A percentile compares a stretch with the other conserved stretches of the same genome.
Evolutionary conservation across 2,113 vertebrate genomes (phyloP).

Genomic region (Phyllostomus hastatus): DNA sequence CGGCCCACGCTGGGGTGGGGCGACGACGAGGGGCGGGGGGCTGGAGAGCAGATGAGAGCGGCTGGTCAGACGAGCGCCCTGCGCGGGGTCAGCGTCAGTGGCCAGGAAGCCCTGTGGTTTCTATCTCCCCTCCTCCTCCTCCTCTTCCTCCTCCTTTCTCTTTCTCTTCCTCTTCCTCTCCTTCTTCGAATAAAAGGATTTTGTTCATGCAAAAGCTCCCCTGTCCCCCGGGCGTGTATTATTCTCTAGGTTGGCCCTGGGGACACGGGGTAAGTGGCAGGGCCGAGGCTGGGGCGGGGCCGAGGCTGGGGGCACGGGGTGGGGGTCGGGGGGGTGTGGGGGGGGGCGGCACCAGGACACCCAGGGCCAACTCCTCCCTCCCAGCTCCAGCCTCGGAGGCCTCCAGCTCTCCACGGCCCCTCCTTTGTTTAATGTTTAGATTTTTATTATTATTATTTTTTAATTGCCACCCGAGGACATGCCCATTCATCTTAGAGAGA

Average conservation of each 20-base stretch:
- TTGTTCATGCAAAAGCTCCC: not conserved
- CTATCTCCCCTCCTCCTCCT: not conserved
- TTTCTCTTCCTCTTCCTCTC: not conserved
- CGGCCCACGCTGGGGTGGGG: not conserved
- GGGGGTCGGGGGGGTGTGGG: fast-evolving
- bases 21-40: not conserved
- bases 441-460: too few relatives aligned
- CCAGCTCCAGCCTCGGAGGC: not conserved
- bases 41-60: not conserved
- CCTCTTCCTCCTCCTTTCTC: not conserved
- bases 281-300: not conserved
- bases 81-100: fast-evolving
- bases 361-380: not conserved
- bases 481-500: too few relatives aligned
- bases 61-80: fast-evolving
- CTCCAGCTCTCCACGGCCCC: not conserved
- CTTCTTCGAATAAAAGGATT: not conserved
- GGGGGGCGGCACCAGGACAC: not conserved
- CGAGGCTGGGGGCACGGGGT: not conserved
- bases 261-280: not conserved
- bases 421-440: not conserved
- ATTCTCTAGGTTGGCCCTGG: not conserved
- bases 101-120: not conserved
- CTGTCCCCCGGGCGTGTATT: not conserved
- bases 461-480: too few relatives aligned